phyloP scores from a whole-genome alignment of 2,888 invertebrate genomes.

The Marronus borbonicus region DNA sequence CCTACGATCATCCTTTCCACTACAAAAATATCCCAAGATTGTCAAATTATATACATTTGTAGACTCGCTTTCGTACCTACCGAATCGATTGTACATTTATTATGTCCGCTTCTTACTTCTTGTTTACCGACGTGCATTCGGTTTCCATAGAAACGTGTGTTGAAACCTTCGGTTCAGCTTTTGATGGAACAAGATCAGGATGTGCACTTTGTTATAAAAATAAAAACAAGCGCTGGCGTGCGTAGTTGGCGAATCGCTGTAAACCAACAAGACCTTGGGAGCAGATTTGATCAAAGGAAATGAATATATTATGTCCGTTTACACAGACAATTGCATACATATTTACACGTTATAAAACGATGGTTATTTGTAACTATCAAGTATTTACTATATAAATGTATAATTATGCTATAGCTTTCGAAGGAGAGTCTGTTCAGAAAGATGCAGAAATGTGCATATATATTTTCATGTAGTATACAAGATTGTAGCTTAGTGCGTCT shows the following conservation, averaged over 20 bases:
- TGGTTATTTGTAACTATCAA: background rate
- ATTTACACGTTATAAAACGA: slow-evolving; percentile 3
- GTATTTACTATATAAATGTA: background rate
- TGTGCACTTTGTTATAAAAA: slow-evolving; percentile 45
- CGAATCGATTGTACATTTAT: slow-evolving; percentile 45
- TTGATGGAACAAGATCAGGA: slow-evolving; percentile 43
- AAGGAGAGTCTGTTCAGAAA: no score
- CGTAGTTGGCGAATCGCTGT: slow-evolving; percentile 47
- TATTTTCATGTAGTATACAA: background rate
- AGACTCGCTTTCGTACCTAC: slow-evolving; percentile 4
- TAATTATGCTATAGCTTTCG: no score
- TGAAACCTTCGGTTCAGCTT: slow-evolving; percentile 38
- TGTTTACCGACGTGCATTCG: slow-evolving; percentile 49
- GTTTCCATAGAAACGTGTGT: slow-evolving; percentile 48
- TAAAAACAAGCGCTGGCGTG: slow-evolving; percentile 42
- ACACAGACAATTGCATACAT: slow-evolving; percentile 19
- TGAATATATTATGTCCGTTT: slow-evolving; percentile 36
- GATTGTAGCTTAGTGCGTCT: background rate
- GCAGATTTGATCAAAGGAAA: slow-evolving; percentile 39
- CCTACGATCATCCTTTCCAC: background rate
- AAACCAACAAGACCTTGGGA: slow-evolving; percentile 43
- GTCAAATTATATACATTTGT: slow-evolving; percentile 26
- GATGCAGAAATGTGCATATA: no score
- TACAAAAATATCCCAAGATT: slow-evolving; percentile 19
- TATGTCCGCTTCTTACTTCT: slow-evolving; percentile 39